These are phyloP conservation scores for Scomber colias DNA, from an alignment of 2,113 vertebrate genomes.

Conservation along the genomic window DNA sequence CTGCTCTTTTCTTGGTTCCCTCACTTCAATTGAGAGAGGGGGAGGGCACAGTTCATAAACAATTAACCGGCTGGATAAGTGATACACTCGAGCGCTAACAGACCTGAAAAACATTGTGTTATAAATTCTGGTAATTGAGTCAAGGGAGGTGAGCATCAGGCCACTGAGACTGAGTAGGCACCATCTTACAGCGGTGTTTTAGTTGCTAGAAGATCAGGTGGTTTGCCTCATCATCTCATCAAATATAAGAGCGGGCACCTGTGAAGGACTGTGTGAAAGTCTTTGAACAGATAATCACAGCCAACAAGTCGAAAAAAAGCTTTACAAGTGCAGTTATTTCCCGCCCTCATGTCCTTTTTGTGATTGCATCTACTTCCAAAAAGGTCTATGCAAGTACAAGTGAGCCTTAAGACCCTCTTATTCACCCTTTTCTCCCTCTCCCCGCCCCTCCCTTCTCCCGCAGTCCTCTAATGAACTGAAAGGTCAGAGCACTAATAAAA, in stretches of 20 bases:
- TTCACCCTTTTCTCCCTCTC: constrained; percentile 55
- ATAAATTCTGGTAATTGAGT: constrained; percentile 79
- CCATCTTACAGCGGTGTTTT: constrained; percentile 9
- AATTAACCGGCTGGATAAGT: constrained; percentile 82
- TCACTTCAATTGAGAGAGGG: constrained; percentile 71
- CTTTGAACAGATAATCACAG: constrained; percentile 11
- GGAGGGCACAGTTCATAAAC: constrained; percentile 79
- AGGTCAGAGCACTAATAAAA: constrained; percentile 90
- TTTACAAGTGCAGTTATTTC: constrained; percentile 23
- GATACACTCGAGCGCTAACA: constrained; percentile 80
- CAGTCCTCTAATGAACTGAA: constrained; percentile 89
- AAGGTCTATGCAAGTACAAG: constrained; percentile 57
- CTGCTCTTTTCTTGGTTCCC: constrained; percentile 59
- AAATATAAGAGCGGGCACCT: not conserved
- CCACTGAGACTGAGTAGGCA: constrained; percentile 34
- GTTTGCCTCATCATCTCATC: constrained; percentile 2
- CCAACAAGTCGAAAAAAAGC: constrained; percentile 28
- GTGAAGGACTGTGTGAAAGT: too few species aligned
- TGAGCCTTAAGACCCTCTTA: constrained; percentile 55
- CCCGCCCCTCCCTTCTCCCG: constrained; percentile 60
- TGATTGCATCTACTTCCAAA: constrained; percentile 50
- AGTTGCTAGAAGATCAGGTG: not conserved
- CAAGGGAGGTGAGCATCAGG: constrained; percentile 61
- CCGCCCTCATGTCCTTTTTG: constrained; percentile 23
- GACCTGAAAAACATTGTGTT: constrained; percentile 76